Evolutionary conservation across 1,140 invertebrate genomes (phyloP).

Genomic region (Hormaphis cornu): DNA sequence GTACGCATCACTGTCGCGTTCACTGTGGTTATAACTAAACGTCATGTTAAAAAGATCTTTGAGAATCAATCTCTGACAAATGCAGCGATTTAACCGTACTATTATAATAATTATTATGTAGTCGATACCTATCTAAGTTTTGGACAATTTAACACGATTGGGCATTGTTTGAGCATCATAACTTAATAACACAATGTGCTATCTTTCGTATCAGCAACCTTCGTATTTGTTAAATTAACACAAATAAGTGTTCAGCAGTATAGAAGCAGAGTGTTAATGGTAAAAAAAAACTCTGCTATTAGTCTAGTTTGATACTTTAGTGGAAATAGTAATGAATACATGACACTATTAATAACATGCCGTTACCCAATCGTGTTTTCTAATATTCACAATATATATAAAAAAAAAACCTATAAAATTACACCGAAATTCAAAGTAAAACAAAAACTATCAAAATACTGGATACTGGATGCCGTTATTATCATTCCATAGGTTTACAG

Average conservation of each 20-base stretch:
- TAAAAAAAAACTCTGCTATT: too few species aligned
- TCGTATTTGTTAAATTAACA: not conserved
- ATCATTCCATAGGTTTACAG: conserved; percentile 13
- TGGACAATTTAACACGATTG: conserved; percentile 5
- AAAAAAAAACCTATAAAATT: conserved; percentile 14
- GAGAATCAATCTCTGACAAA: not conserved
- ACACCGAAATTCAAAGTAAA: conserved; percentile 26
- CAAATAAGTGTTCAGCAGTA: not conserved
- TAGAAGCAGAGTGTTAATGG: not conserved
- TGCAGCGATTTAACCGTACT: not conserved
- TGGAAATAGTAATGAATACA: too few species aligned
- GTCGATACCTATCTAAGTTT: not conserved
- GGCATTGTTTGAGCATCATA: conserved; percentile 19
- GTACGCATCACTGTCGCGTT: not conserved
- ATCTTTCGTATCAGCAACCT: not conserved
- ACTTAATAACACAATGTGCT: not conserved
- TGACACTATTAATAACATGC: not conserved
- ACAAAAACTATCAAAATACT: conserved; percentile 22
- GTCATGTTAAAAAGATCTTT: not conserved
- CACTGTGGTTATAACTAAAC: not conserved
- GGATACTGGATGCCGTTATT: not conserved
- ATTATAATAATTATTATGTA: conserved; percentile 10
- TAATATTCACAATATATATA: not conserved
- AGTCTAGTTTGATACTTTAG: too few species aligned
- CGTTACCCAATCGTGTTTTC: conserved; percentile 11